phyloP scores from a whole-genome alignment of 2,797 vertebrate species.

The Tarsius wallacei region DNA sequence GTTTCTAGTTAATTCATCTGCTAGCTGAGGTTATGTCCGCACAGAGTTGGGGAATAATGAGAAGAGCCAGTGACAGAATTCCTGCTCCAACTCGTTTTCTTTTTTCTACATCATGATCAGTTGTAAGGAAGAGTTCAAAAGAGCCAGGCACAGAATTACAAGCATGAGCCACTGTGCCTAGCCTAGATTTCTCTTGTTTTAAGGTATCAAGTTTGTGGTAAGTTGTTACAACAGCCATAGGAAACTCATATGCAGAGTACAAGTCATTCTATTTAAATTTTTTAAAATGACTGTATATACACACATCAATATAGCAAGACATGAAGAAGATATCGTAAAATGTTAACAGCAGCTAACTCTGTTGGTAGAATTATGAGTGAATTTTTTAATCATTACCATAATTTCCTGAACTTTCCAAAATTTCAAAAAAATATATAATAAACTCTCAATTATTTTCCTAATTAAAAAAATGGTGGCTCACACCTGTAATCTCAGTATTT shows the following conservation, averaged over 20 bases:
- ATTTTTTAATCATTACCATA: background rate
- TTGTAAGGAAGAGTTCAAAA: background rate
- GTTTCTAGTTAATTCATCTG: background rate
- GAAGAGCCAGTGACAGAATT: background rate
- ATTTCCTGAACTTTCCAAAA: constrained; percentile 8
- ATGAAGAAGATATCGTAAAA: background rate
- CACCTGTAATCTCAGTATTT: too few species aligned
- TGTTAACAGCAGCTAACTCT: background rate
- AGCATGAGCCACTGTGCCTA: too few species aligned
- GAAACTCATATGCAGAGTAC: background rate
- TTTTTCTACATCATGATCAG: constrained; percentile 9
- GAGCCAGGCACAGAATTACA: too few species aligned
- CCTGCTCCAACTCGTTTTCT: background rate
- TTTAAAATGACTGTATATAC: background rate
- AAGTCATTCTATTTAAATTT: background rate
- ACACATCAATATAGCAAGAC: background rate
- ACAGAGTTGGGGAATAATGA: background rate
- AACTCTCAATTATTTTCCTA: background rate
- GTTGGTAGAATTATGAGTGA: background rate
- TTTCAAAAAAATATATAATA: background rate
- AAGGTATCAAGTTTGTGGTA: background rate
- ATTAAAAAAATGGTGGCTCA: background rate
- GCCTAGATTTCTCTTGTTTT: background rate
- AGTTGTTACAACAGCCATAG: background rate
- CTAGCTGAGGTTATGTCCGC: background rate